These are phyloP conservation scores for Archaeoteleia sp. DNA, from an alignment of 2,888 invertebrate genomes.

Conservation along the genomic window DNA sequence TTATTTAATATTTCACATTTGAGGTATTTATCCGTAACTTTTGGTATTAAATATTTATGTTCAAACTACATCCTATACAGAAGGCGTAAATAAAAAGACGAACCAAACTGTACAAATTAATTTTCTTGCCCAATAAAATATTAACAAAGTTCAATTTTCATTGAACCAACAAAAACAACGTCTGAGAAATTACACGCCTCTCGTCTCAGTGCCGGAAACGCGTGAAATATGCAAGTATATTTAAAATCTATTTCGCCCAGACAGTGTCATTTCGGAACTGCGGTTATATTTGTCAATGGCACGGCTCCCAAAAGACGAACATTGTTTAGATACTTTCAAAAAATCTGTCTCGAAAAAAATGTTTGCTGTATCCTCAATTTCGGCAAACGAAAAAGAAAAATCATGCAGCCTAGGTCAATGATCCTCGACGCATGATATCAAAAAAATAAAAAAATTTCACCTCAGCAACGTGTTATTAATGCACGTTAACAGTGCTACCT, in stretches of 20 bases:
- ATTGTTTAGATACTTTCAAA: slow-evolving; percentile 14
- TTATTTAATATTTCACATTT: no score
- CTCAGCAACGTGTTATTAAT: slow-evolving; percentile 25
- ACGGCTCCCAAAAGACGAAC: slow-evolving; percentile 26
- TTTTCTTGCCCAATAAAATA: no score
- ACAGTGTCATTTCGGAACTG: slow-evolving; percentile 40
- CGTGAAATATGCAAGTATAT: slow-evolving; percentile 27
- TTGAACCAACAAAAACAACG: no score
- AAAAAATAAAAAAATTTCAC: slow-evolving; percentile 7
- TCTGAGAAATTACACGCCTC: no score
- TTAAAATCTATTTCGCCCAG: slow-evolving; percentile 42
- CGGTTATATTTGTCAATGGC: slow-evolving; percentile 37
- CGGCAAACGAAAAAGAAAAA: slow-evolving; percentile 1
- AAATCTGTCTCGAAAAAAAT: not conserved
- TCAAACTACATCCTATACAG: no score
- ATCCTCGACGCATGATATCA: not conserved
- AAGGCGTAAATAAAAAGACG: no score
- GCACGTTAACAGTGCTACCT: slow-evolving; percentile 20
- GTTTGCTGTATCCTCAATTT: no score
- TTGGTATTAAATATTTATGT: no score
- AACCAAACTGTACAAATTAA: no score
- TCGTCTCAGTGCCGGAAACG: slow-evolving; percentile 33
- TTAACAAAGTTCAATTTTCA: no score
- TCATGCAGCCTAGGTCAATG: no score
- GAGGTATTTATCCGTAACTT: no score